Evolutionary conservation across 64 coral and sea anemone genomes (phyloP).

Genomic region (Actinia equina): DNA sequence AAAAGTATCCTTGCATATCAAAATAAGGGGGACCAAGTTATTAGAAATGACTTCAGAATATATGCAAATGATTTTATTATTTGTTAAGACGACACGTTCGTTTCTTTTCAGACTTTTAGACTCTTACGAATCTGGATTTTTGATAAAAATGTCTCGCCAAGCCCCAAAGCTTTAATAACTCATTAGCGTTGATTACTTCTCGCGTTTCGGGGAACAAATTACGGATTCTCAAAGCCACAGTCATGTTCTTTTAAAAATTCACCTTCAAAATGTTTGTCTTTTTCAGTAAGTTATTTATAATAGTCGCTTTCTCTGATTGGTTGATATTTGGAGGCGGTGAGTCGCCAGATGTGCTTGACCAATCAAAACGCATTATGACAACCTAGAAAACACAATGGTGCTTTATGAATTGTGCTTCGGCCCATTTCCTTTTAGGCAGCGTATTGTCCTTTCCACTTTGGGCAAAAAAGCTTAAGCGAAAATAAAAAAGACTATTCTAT

Average conservation of each 20-base stretch:
- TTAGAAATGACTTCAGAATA: not conserved
- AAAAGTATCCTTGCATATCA: not conserved
- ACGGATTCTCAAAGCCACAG: not conserved
- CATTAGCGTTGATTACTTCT: not conserved
- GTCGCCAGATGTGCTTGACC: constrained; percentile 19
- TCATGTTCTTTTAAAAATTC: not conserved
- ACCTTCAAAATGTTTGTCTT: not conserved
- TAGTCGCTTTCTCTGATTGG: constrained; percentile 3
- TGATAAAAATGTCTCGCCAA: not conserved
- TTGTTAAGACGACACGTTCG: not conserved
- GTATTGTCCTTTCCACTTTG: constrained; percentile 4
- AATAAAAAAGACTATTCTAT: not conserved
- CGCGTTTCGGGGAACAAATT: not conserved
- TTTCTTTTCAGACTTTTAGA: not conserved
- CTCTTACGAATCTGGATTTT: not conserved
- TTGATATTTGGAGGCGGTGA: not conserved
- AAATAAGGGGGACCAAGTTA: not conserved
- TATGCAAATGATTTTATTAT: constrained; percentile 13
- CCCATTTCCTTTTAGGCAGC: not conserved
- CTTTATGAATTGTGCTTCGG: constrained; percentile 18
- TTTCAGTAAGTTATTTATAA: not conserved
- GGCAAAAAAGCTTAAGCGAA: not conserved
- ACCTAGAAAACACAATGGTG: not conserved
- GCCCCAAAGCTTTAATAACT: not conserved
- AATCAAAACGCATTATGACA: not conserved